These are phyloP conservation scores for Enchytraeus crypticus DNA, from an alignment of 2,888 invertebrate genomes.

Conservation along the genomic window DNA sequence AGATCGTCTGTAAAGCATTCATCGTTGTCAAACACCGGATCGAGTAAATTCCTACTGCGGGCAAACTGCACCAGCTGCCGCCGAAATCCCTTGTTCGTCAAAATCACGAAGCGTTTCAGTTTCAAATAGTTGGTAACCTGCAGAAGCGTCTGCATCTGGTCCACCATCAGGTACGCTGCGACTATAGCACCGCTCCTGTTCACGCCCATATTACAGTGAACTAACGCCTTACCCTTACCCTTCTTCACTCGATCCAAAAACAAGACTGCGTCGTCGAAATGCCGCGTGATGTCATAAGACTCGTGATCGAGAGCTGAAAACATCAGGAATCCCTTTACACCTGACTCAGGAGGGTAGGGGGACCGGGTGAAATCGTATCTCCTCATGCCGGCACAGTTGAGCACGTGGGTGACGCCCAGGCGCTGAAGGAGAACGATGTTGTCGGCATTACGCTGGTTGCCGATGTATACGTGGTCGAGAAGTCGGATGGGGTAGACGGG, in stretches of 20 bases:
- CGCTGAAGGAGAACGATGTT: conserved; percentile 17
- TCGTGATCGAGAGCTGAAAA: conserved; percentile 27
- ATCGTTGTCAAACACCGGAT: conserved; percentile 9
- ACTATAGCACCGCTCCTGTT: conserved; percentile 28
- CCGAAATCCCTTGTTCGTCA: conserved; percentile 27
- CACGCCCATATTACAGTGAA: conserved; percentile 30
- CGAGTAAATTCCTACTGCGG: conserved; percentile 17
- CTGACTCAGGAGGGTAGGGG: conserved; percentile 21
- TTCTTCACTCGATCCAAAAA: conserved; percentile 22
- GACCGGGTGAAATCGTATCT: conserved; percentile 13
- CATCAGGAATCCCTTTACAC: conserved; percentile 21
- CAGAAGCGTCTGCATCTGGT: conserved; percentile 19
- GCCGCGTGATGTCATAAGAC: conserved; percentile 24
- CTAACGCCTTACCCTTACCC: conserved; percentile 21
- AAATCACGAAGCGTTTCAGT: conserved; percentile 20
- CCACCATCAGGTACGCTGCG: conserved; percentile 26
- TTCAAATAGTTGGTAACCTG: conserved; percentile 22
- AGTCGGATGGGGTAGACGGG: conserved; percentile 18
- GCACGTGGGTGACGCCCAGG: conserved; percentile 27
- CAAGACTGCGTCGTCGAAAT: conserved; percentile 23
- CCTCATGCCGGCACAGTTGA: conserved; percentile 26
- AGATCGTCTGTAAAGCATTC: not conserved
- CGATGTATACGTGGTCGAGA: conserved; percentile 24
- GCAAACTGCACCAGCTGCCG: conserved; percentile 26
- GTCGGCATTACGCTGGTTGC: conserved; percentile 28